Evolutionary conservation across 2,113 vertebrate species (phyloP).

Genomic region (Psittacara wagleri): DNA sequence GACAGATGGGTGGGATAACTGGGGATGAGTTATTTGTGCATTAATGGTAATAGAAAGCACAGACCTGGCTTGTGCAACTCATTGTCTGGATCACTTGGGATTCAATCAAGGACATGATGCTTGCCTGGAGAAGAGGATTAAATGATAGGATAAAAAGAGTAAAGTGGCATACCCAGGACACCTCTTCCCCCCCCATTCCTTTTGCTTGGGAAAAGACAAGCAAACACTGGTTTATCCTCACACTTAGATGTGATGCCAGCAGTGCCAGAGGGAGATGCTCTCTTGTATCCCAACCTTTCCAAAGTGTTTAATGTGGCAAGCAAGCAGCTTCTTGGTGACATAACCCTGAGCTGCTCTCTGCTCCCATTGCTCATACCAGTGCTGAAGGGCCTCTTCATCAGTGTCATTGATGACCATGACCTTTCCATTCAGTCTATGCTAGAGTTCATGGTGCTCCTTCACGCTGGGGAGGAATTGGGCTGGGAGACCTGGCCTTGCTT

Average conservation of each 20-base stretch:
- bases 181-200: rapidly evolving
- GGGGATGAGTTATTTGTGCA: not conserved
- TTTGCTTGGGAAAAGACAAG: not conserved
- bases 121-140: not conserved
- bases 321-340: not conserved
- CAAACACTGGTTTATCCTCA: not conserved
- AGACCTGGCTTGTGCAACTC: not conserved
- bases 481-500: not conserved
- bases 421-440: not conserved
- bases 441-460: not conserved
- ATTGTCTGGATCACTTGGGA: not conserved
- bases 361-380: not conserved
- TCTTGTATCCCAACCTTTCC: not conserved
- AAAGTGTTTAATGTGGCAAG: not conserved
- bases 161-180: not conserved
- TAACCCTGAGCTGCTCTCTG: not conserved
- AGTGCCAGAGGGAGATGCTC: not conserved
- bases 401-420: conserved; percentile 20
- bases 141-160: not conserved
- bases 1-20: not conserved
- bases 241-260: not conserved
- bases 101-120: not conserved
- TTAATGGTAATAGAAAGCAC: not conserved
- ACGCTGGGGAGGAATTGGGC: not conserved
- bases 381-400: not conserved